Evolutionary conservation across 2,113 vertebrate genomes (phyloP).

Genomic region (Pterocles orientalis): DNA sequence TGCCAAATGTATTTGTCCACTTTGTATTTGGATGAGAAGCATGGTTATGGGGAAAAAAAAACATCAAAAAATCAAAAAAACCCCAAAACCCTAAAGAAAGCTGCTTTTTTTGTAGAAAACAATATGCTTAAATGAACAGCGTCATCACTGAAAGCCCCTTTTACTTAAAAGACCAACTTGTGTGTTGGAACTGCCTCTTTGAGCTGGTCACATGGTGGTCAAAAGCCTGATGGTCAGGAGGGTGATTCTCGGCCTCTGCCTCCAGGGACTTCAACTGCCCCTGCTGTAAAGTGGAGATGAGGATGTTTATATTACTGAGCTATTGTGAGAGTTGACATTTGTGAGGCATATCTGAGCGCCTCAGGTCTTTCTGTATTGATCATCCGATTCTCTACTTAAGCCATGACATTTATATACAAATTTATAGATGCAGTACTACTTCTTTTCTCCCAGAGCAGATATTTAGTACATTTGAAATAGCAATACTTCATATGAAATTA

Average conservation of each 20-base stretch:
- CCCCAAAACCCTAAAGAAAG: neutral
- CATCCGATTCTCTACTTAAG: neutral
- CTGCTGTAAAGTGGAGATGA: neutral
- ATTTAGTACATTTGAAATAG: neutral
- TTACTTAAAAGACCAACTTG: neutral
- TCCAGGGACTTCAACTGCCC: neutral
- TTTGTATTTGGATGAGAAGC: neutral
- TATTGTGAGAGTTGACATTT: neutral
- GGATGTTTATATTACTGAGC: neutral
- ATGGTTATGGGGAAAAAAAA: neutral
- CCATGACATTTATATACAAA: conserved; percentile 7
- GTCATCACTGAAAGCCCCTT: neutral
- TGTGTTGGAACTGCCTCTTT: neutral
- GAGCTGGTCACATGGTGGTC: neutral
- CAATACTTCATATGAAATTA: neutral
- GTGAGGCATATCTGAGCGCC: neutral
- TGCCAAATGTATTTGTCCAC: neutral
- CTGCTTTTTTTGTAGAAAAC: neutral
- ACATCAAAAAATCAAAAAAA: neutral
- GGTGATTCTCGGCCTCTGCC: neutral
- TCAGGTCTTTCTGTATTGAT: conserved; percentile 9
- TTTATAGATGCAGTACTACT: neutral
- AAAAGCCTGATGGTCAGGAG: neutral
- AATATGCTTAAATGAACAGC: neutral
- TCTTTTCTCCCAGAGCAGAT: neutral